Base-by-base conservation (phyloP, 1,140 invertebrate species). In the Amyelois transitella region DNA sequence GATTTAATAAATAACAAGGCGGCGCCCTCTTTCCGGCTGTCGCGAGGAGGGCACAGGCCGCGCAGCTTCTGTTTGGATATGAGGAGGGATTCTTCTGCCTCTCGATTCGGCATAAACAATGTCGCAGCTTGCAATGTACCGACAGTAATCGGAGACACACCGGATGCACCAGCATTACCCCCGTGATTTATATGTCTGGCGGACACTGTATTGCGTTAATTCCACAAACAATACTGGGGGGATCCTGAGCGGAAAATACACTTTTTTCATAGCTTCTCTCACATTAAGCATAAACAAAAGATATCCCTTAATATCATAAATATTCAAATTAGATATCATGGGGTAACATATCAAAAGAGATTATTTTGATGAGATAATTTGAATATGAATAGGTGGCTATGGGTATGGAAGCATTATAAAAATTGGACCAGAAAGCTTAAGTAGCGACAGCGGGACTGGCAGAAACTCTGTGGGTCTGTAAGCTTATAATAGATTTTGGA, bases 121-220 rank as follows among this genome's bases (percentile, higher is more conserved):
- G 68, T 73, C 61, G 62, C 60, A 64, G 60, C 57, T 73, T 60
- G 62, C 60, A 65, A 56, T 54, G 66, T 44, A 58, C 66, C 62
- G 53, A 72, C 72, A 66, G 72, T 68, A 60, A 67, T 72, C 69
- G 65, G 64, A 73, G 72, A 73, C 71, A 58, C 63, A 60, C 73
- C 81, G 81, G 81, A 85, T 85, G 76, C 77, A 75, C 71, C 68
- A 70, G 79, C 75, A 81, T 85, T 83, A 82, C 69, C 58, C 64
- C 47, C 58, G 60, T 87, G 84, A 87, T 87, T 87, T 87, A 87
- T 87, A 75, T 66, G 79, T 87, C 84, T 87, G 84, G 75, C 74
- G 56, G 63, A 54, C 65, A 64, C 68, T 70, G 69, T 66, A 60
- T 67, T 57, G 65, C 63, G 69, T 72, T 76, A 70, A 83, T 79